Base-by-base conservation (phyloP, 2,888 invertebrate genomes). In the Sesamia inferens region DNA sequence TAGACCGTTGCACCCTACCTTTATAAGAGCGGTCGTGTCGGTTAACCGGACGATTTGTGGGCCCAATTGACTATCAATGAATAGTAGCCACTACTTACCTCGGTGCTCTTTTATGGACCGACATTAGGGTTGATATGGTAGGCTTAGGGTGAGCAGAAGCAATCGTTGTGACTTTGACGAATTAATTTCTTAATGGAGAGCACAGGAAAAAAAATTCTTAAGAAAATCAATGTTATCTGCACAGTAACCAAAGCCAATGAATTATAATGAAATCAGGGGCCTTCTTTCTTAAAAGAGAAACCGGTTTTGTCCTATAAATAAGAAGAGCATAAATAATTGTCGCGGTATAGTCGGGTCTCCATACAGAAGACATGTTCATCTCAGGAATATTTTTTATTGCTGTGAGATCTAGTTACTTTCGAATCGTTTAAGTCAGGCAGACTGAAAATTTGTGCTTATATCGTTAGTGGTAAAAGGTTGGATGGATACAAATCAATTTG, bases 41-140 rank as follows among this genome's bases (percentile, higher is more conserved):
- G 89, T 89, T 89, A 90, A 87, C 91, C 91, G 89, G 89, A 88
- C 93, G 92, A 93, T 94, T 93, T 93, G 93, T 93, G 91, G 91
- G 87, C 91, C 89, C 94, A 92, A 94, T 94, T 93, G 94, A 93
- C 93, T 94, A 91, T 91, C 94, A 92, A 94, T 94, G 94, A 94
- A 94, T 93, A 91, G 89, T 91, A 87, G 90, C 87, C 85, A 88
- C 88, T 89, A 89, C 88, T 89, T 90, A 90, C 90, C 89, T 90
- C 87, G 83, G 83, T 80, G 73, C 51, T 71, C 80, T 71, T 87
- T 87, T 87, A 86, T 86, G 67, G 85, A 31, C 72, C 47, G 57
- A 78, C 76, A 79, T 86, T 81, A 86, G 64, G 74, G 70, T 58
- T 51, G 68, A 79, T 72, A 65, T 68, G 74, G 58, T 65, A 44